A percentile compares a stretch with the other conserved stretches of the same genome.
These are phyloP conservation scores for Strigops habroptila DNA, from an alignment of 2,113 vertebrate genomes.

Conservation along the genomic window DNA sequence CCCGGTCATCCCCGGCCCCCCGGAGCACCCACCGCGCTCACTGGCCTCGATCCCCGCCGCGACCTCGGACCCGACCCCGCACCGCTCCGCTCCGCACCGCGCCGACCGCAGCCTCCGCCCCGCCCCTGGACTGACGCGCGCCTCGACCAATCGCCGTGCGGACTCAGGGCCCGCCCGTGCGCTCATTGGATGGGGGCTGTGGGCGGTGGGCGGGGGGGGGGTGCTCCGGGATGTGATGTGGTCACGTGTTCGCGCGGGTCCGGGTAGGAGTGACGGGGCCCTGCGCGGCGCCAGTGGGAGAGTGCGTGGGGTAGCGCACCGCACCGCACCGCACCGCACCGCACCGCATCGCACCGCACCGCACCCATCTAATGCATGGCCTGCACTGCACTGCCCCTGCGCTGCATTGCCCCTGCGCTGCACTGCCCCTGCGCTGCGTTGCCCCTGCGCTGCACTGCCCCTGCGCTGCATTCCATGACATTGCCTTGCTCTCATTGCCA, in stretches of 20 bases:
- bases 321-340: not conserved
- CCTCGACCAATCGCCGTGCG: not conserved
- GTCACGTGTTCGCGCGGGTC: not conserved
- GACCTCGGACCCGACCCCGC: too few species aligned
- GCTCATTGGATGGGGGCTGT: not conserved
- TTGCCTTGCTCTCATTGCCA: too few species aligned
- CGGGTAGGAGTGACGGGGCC: rapidly evolving
- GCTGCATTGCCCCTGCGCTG: too few species aligned
- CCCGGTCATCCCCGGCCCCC: not conserved
- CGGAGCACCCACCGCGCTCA: rapidly evolving
- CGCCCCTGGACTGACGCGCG: rapidly evolving
- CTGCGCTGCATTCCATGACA: too few species aligned
- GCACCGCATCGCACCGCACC: not conserved
- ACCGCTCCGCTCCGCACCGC: not conserved
- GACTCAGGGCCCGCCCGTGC: rapidly evolving
- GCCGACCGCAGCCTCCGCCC: rapidly evolving
- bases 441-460: too few species aligned
- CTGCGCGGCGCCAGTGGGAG: rapidly evolving
- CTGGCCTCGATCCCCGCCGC: too few species aligned
- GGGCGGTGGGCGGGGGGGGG: too few species aligned
- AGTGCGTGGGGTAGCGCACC: rapidly evolving
- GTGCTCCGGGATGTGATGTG: rapidly evolving
- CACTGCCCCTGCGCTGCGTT: rapidly evolving
- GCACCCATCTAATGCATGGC: not conserved
- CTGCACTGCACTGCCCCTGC: not conserved